Evolutionary conservation across 1,140 invertebrate species (phyloP).

Genomic region (Solen grandis): DNA sequence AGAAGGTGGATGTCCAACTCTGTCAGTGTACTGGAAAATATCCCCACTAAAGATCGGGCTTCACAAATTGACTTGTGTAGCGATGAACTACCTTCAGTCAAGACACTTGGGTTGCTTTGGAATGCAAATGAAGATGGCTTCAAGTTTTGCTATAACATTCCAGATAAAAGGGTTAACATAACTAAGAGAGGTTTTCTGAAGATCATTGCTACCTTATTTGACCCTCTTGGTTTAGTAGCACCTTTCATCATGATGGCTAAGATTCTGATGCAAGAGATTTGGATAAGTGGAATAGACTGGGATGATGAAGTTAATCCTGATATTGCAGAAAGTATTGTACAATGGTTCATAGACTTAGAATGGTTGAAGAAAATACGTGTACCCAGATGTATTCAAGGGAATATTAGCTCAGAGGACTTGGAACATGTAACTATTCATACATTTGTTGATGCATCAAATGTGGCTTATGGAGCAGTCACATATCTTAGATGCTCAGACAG

Average conservation of each 20-base stretch:
- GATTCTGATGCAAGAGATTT: neutral
- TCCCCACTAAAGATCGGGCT: neutral
- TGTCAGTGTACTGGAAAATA: constrained; percentile 4
- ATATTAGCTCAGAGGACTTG: neutral
- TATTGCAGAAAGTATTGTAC: neutral
- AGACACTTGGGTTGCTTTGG: neutral
- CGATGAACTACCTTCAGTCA: neutral
- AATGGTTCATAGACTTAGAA: neutral
- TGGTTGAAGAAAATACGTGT: neutral
- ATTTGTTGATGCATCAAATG: constrained; percentile 21
- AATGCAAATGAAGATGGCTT: neutral
- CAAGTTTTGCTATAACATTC: neutral
- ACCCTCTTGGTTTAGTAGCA: constrained; percentile 1
- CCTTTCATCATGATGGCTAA: constrained; percentile 1
- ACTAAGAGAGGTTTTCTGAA: constrained; percentile 6
- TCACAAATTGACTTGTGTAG: neutral
- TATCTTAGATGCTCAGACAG: neutral
- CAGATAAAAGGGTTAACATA: neutral
- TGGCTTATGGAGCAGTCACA: constrained; percentile 11
- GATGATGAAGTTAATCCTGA: neutral
- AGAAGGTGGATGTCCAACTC: constrained; percentile 59
- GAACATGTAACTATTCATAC: neutral
- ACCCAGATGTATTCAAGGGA: neutral
- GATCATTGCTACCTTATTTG: neutral
- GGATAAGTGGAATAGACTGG: constrained; percentile 11